Evolutionary conservation across 2,888 invertebrate genomes (phyloP).

Genomic region (Lapara coniferarum): DNA sequence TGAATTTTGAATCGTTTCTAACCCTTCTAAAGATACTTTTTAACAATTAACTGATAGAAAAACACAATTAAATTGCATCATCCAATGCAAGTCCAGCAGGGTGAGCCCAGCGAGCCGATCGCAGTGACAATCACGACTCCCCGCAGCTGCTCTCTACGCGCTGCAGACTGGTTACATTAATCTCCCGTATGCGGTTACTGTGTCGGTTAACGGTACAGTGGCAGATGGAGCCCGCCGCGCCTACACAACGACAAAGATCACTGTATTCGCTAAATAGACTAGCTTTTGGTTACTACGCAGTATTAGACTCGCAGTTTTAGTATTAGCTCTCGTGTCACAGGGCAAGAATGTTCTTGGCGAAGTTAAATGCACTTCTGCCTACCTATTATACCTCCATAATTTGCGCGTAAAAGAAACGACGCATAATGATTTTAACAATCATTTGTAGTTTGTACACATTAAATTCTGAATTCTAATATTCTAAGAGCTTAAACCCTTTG

Average conservation of each 20-base stretch:
- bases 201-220: conserved; percentile 73
- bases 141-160: conserved; percentile 51
- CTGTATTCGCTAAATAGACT: conserved; percentile 35
- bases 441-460: no score
- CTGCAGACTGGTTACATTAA: conserved; percentile 74
- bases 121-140: conserved; percentile 18
- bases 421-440: no score
- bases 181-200: conserved; percentile 76
- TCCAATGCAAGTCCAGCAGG: not conserved
- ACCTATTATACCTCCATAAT: no score
- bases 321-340: not conserved
- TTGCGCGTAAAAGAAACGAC: no score
- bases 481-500: no score
- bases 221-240: conserved; percentile 74
- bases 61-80: not conserved
- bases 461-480: no score
- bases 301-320: not conserved
- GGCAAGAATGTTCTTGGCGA: not conserved
- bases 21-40: no score
- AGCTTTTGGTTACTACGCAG: not conserved
- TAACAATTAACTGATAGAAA: no score
- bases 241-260: conserved; percentile 66
- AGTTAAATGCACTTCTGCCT: no score
- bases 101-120: not conserved
- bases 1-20: no score